Evolutionary conservation across 1,140 invertebrate species (phyloP).

Genomic region (Hirudo medicinalis): DNA sequence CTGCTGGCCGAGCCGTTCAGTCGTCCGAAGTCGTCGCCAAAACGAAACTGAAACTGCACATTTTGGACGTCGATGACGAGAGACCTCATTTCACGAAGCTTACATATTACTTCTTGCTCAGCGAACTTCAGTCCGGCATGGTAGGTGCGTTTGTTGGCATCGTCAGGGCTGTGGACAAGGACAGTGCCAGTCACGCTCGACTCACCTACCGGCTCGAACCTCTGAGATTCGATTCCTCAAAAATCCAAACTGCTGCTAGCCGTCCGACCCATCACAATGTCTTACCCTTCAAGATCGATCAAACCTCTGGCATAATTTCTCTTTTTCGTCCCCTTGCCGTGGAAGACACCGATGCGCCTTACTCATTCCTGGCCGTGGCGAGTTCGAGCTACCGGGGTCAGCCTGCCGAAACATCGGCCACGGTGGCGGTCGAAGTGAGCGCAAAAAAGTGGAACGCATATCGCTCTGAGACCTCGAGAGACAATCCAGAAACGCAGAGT

Average conservation of each 20-base stretch:
- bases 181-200: not conserved
- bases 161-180: constrained; percentile 15
- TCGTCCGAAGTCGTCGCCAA: not conserved
- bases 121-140: not conserved
- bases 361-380: not conserved
- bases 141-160: constrained; percentile 11
- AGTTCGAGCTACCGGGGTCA: not conserved
- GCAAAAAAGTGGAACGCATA: not conserved
- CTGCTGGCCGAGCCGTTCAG: not conserved
- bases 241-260: not conserved
- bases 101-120: constrained; percentile 13
- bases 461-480: no score
- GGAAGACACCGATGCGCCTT: not conserved
- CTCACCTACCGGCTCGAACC: constrained; percentile 1
- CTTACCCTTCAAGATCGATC: not conserved
- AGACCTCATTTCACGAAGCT: constrained; percentile 12
- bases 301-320: not conserved
- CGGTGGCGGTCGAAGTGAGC: not conserved
- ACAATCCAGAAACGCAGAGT: no score
- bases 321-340: not conserved
- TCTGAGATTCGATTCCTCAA: not conserved
- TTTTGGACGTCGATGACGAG: constrained; percentile 22
- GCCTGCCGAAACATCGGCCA: not conserved
- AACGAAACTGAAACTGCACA: constrained; percentile 4
- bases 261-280: no score